Evolutionary conservation across 2,797 vertebrate species (phyloP).

Genomic region (Sebastes itinus): DNA sequence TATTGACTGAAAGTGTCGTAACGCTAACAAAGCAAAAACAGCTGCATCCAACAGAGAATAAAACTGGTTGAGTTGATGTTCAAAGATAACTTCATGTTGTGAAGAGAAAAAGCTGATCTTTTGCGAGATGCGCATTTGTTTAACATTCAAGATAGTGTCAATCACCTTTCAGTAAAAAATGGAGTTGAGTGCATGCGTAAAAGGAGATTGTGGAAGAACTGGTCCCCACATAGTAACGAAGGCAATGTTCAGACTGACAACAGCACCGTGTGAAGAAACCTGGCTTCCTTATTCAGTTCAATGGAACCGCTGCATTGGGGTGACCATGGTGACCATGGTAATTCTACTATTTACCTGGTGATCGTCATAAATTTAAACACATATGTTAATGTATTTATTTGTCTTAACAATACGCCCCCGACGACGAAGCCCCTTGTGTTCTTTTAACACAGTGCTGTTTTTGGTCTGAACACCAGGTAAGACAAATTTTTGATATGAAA

Average conservation of each 20-base stretch:
- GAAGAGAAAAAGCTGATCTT: neutral
- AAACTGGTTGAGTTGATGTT: neutral
- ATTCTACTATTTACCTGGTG: neutral
- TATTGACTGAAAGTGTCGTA: slow-evolving; percentile 29
- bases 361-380: neutral
- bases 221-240: neutral
- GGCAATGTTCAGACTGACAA: slow-evolving; percentile 38
- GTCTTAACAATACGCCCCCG: neutral
- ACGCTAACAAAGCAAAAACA: neutral
- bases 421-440: neutral
- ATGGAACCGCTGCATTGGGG: neutral
- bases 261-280: slow-evolving; percentile 19
- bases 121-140: neutral
- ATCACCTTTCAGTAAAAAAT: slow-evolving; percentile 31
- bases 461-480: slow-evolving; percentile 39
- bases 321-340: too few species aligned
- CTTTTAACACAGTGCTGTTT: slow-evolving; percentile 33
- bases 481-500: slow-evolving; percentile 16
- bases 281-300: neutral
- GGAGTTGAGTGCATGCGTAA: slow-evolving; percentile 30
- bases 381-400: neutral
- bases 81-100: neutral
- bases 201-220: neutral
- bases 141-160: neutral
- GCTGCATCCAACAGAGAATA: neutral